Evolutionary conservation across 2,113 vertebrate species (phyloP), one percentile per base, ranked within the genome.

Genomic region (Cyanocitta stelleri): DNA sequence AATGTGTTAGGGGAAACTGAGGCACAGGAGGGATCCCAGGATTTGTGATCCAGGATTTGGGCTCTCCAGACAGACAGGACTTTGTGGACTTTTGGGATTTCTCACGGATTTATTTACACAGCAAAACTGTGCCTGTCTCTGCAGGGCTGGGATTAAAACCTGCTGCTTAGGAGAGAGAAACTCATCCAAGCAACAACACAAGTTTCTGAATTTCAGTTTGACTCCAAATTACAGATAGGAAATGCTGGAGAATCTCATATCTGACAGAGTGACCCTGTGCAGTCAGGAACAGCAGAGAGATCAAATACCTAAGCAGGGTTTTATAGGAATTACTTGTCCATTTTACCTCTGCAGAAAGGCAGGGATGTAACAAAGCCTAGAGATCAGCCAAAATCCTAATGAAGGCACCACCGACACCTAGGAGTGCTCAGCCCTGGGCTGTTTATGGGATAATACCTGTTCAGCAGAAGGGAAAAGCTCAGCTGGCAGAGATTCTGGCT

Each of bases 261-360:
- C n/a, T 20, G 21, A 16, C 52, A 66, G 58, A 64, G 26, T 6
- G 17, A 48, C 33, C 29, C 4, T 0, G 9, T 3, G 21, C 51
- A 68, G 29, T 3, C 19, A 44, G 15, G 4, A 71, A 13, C 22
- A 21, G 58, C 63, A 54, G 58, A 76, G 16, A 20, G 6, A 20
- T 8, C 1, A 78, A 39, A 62, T 0, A 16, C 1, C 39, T 3
- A 3, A 54, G 29, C 16, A 19, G 20, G 16, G 6, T 8, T 22
- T 8, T 13, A 3, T 7, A 15, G 20, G 16, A 61, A 35, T 43
- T 44, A 7, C 35, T 27, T 43, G 10, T 6, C 44, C n/a, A 4
- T 33, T 76, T 62, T 15, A 35, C 39, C 19, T 51, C 52, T n/a
- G 81, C 52, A 68, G 58, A 85, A 61, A 8, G 22, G 32, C 83